phyloP scores from a whole-genome alignment of 2,797 vertebrate genomes.

The Pipistrellus pygmaeus region DNA sequence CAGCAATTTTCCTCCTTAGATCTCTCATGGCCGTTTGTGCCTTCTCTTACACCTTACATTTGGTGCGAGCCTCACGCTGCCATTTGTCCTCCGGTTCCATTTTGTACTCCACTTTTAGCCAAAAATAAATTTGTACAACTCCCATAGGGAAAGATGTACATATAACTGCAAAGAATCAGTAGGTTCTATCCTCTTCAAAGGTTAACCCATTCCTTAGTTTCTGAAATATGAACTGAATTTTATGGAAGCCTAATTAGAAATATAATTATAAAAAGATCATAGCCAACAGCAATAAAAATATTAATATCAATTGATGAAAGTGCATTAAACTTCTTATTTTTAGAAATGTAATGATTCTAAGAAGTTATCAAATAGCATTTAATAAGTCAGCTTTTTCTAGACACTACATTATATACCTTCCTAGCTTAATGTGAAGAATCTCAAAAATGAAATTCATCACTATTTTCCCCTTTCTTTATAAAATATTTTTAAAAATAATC shows the following conservation, averaged over 20 bases:
- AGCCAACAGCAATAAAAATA: neutral
- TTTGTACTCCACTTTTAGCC: neutral
- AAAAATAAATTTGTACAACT: neutral
- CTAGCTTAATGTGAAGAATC: neutral
- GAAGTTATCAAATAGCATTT: neutral
- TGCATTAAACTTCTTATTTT: neutral
- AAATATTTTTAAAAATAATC: neutral
- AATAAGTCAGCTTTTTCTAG: neutral
- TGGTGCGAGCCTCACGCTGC: neutral
- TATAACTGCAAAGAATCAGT: neutral
- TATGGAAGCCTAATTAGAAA: neutral
- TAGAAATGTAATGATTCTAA: neutral
- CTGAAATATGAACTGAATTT: neutral
- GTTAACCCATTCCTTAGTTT: neutral
- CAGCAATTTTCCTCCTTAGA: neutral
- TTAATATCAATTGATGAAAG: neutral
- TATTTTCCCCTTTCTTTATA: neutral
- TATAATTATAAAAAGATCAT: neutral
- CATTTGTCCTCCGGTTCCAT: neutral
- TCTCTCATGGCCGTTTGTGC: fast-evolving
- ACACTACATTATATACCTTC: neutral
- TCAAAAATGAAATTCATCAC: neutral
- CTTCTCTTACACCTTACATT: neutral
- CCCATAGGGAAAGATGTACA: neutral
- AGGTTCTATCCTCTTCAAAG: neutral